Evolutionary conservation across 2,888 invertebrate species (phyloP).

Genomic region (Drosophila silvestris): DNA sequence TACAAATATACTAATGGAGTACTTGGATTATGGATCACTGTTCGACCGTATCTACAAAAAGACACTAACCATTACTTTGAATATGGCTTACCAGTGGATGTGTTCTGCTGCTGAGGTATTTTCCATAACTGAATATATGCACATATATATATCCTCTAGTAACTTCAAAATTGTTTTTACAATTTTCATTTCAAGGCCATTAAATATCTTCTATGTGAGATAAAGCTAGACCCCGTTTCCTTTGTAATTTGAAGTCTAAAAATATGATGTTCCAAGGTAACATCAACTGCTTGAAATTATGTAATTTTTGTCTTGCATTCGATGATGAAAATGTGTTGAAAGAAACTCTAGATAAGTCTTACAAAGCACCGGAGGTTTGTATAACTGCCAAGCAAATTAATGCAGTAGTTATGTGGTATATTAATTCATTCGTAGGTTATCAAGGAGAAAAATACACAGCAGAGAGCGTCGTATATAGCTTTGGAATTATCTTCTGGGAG

Average conservation of each 20-base stretch:
- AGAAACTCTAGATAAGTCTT: not conserved
- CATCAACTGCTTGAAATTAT: not conserved
- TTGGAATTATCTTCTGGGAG: constrained; percentile 26
- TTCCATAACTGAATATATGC: not conserved
- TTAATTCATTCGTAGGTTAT: not conserved
- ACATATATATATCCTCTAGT: not conserved
- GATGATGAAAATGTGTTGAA: not conserved
- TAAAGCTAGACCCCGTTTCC: not conserved
- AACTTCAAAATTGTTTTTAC: not conserved
- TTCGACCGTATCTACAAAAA: not conserved
- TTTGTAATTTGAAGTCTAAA: not conserved
- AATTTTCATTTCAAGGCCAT: not conserved
- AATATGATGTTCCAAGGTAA: not conserved
- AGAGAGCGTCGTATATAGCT: not conserved
- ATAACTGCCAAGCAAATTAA: no score
- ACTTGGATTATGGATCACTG: not conserved
- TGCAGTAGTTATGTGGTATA: no score
- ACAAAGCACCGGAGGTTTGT: constrained; percentile 20
- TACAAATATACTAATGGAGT: not conserved
- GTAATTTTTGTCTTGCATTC: not conserved
- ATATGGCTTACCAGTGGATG: not conserved
- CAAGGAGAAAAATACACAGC: not conserved
- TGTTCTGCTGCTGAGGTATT: not conserved
- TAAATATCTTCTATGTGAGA: not conserved
- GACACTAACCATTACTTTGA: not conserved